These are phyloP conservation scores for Catagonus wagneri DNA, from an alignment of 2,113 vertebrate species.

Conservation along the genomic window DNA sequence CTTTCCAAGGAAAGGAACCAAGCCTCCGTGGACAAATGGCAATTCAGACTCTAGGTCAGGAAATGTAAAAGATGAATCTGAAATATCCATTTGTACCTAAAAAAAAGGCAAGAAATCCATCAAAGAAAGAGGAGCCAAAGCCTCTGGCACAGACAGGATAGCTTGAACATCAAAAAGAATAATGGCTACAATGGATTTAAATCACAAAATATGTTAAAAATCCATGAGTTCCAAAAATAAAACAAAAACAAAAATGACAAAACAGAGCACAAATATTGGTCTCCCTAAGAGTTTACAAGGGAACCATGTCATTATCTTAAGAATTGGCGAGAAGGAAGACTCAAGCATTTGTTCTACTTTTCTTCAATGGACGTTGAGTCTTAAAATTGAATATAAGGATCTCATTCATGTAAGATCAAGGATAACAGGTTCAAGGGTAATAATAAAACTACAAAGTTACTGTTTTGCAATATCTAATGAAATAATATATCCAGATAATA, in stretches of 20 bases:
- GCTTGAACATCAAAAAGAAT: background rate
- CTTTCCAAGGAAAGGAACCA: background rate
- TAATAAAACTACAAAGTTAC: background rate
- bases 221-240: background rate
- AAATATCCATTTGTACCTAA: background rate
- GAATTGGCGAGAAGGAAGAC: background rate
- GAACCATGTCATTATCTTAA: background rate
- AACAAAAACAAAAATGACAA: conserved; percentile 24
- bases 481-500: background rate
- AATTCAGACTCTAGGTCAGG: background rate
- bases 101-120: background rate
- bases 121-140: background rate
- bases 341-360: background rate
- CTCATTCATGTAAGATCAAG: background rate
- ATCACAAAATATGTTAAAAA: conserved; percentile 26
- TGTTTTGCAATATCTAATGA: background rate
- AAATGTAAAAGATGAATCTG: background rate
- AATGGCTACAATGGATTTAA: background rate
- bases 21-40: background rate
- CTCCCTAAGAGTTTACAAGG: background rate
- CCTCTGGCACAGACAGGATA: background rate
- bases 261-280: background rate
- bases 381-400: background rate
- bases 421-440: background rate
- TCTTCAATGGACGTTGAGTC: background rate